Evolutionary conservation across 2,113 vertebrate species (phyloP), one percentile per base, ranked within the genome.

Genomic region (Paracanthobrama guichenoti): DNA sequence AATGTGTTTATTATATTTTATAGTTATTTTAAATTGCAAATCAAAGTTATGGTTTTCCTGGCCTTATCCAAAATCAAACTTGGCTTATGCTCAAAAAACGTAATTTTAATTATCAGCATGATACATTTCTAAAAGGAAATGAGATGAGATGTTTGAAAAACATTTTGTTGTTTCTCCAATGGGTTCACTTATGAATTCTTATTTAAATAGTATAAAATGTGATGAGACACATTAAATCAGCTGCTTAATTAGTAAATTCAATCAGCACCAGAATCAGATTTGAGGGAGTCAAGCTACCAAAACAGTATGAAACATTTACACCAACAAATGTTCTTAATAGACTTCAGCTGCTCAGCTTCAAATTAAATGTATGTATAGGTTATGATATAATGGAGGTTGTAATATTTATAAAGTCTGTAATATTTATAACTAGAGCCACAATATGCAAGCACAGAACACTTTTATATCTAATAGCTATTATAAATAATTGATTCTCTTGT

Each of bases 281-380:
- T 53, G 16, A 14, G 12, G 0, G 14, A 18, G 26, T 55, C 14
- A 53, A 75, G 7, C 48, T 31, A 55, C 14, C 2, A 18, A 20
- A 48, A 57, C 28, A 8, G 24, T 1, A 90, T 87, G 7, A 79
- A 86, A 85, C 75, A 90, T 90, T 91, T 67, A 91, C 88, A 73
- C 24, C 69, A 31, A 76, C 86, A 78, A 67, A 59, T 77, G n/a
- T 44, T 66, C 79, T 83, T 83, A 81, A 60, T 18, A 46, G 53
- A 50, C 79, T 62, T 79, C 85, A 88, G 82, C 85, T 90, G 67
- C 84, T 86, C 85, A 28, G 85, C 82, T 87, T 50, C 22, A 86
- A 91, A 91, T 90, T 83, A 87, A 92, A 91, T 87, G 87, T 89
- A 88, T 24, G 3, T 46, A 74, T 24, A 50, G 42, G 24, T 12